These are phyloP conservation scores for Lucilia sericata DNA, from an alignment of 1,140 invertebrate genomes.

Conservation along the genomic window DNA sequence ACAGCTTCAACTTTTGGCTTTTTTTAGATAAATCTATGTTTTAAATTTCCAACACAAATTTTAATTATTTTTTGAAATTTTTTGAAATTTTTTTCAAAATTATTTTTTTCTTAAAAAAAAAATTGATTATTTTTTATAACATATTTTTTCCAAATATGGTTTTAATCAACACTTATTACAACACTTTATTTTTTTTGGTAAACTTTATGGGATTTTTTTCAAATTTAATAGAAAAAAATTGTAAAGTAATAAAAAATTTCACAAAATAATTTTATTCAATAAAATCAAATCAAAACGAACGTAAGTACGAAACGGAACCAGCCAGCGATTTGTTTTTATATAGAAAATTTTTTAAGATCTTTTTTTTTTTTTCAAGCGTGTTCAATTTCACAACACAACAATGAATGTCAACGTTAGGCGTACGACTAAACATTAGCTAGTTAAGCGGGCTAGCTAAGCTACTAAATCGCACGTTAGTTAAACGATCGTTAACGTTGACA, in stretches of 20 bases:
- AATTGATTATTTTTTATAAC: neutral
- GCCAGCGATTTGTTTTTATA: neutral
- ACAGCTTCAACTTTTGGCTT: neutral
- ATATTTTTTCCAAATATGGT: neutral
- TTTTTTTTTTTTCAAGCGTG: slow-evolving; percentile 12
- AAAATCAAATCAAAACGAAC: slow-evolving; percentile 4
- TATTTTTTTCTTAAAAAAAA: neutral
- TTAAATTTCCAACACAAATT: too few species aligned
- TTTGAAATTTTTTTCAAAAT: neutral
- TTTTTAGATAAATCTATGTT: too few species aligned
- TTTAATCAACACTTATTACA: neutral
- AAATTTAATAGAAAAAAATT: neutral
- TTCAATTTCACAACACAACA: slow-evolving; percentile 34
- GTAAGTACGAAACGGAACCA: neutral
- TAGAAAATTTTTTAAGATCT: too few species aligned
- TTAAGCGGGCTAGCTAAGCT: slow-evolving; percentile 39
- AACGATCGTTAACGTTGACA: neutral
- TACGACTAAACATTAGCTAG: slow-evolving; percentile 37
- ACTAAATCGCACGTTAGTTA: slow-evolving; percentile 21
- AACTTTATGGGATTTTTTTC: neutral
- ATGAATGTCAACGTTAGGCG: slow-evolving; percentile 41
- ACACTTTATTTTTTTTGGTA: neutral
- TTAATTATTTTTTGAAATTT: slow-evolving; percentile 3
- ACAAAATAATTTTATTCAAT: neutral
- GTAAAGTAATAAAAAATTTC: neutral